These are phyloP conservation scores for Subanguina moxae DNA, from an alignment of 1,140 invertebrate species.

Conservation along the genomic window DNA sequence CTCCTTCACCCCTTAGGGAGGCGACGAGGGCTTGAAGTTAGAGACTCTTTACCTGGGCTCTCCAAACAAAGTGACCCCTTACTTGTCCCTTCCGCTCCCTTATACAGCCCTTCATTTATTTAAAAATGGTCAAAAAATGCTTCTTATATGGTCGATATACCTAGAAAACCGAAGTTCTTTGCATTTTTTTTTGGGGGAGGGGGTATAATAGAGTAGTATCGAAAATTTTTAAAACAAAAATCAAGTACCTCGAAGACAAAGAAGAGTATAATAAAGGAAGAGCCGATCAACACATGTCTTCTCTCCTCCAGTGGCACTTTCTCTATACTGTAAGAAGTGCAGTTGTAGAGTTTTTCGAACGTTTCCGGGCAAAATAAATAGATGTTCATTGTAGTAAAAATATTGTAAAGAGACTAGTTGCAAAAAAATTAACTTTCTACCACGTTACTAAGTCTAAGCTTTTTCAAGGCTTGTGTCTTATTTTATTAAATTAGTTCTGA, in stretches of 20 bases:
- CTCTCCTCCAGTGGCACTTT: constrained; percentile 15
- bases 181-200: too few species aligned
- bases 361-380: background rate
- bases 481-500: too few species aligned
- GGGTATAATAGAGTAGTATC: too few species aligned
- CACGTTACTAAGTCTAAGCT: too few species aligned
- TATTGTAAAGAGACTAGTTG: too few species aligned
- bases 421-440: too few species aligned
- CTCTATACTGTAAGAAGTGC: constrained; percentile 24
- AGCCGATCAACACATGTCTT: constrained; percentile 15
- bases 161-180: too few species aligned
- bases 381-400: background rate
- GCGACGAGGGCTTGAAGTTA: too few species aligned
- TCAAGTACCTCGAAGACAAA: constrained; percentile 26
- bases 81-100: too few species aligned
- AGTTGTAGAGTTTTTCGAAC: constrained; percentile 9
- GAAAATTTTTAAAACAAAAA: constrained; percentile 5
- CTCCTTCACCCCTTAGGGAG: background rate
- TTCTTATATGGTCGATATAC: background rate
- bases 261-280: constrained; percentile 10
- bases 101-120: too few species aligned
- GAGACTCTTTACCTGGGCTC: background rate
- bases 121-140: too few species aligned
- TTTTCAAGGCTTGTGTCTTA: too few species aligned
- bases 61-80: background rate